Percentiles rank a stretch among this genome's conserved stretches.
phyloP scores from a whole-genome alignment of 2,888 invertebrate species.

The Matsumyia berberina region DNA sequence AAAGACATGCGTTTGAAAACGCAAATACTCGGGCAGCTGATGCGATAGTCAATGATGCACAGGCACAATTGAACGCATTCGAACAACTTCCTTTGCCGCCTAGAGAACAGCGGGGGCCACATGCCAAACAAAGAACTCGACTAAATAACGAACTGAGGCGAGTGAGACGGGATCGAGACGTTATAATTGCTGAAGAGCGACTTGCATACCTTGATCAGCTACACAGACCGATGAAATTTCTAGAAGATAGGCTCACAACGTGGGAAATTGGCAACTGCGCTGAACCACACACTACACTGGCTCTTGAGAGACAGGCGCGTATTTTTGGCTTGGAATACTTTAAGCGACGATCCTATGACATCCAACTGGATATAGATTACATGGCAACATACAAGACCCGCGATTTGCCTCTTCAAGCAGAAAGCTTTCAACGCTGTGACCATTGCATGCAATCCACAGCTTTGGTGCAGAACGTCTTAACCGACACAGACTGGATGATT shows the following conservation, averaged over 20 bases:
- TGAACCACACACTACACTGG: conserved; percentile 27
- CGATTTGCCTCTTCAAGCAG: neutral
- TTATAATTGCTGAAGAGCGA: neutral
- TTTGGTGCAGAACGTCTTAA: conserved; percentile 32
- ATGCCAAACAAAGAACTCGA: neutral
- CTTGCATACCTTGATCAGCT: neutral
- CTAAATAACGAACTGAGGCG: neutral
- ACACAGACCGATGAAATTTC: neutral
- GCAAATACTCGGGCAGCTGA: neutral
- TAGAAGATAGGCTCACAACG: neutral
- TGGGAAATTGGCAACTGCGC: conserved; percentile 42
- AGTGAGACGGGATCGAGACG: neutral
- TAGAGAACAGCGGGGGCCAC: too few relatives aligned
- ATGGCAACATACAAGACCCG: conserved; percentile 19
- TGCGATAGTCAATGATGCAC: neutral
- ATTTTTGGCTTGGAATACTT: neutral
- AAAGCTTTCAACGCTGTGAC: conserved; percentile 19
- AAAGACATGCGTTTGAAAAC: neutral
- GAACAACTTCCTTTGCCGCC: too few relatives aligned
- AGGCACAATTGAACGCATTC: neutral
- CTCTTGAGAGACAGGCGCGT: neutral
- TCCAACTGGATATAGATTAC: conserved; percentile 23
- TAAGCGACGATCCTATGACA: neutral
- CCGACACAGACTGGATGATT: conserved; percentile 13
- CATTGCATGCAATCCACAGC: conserved; percentile 22